Evolutionary conservation across 2,113 vertebrate species (phyloP).

Genomic region (Myotis lucifugus): DNA sequence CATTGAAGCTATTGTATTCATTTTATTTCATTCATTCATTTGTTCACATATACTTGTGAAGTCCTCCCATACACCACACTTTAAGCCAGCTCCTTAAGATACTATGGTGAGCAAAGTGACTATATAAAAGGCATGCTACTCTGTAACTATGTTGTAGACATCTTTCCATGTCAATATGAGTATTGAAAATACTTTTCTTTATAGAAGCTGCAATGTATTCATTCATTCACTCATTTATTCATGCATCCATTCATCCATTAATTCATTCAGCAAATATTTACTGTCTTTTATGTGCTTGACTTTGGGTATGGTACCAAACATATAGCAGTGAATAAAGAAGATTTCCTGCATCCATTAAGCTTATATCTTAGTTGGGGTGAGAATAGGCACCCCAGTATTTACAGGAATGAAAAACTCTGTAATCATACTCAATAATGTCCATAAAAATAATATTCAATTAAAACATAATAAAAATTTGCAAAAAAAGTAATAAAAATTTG

Average conservation of each 20-base stretch:
- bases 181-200: conserved; percentile 36
- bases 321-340: neutral
- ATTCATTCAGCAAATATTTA: neutral
- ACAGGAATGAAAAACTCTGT: neutral
- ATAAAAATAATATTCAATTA: conserved; percentile 30
- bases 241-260: neutral
- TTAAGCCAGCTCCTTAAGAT: neutral
- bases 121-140: neutral
- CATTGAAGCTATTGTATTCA: neutral
- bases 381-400: neutral
- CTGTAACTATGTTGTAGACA: neutral
- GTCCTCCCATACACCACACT: neutral
- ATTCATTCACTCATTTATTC: neutral
- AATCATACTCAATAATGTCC: neutral
- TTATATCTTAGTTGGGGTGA: neutral
- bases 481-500: neutral
- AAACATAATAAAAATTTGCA: neutral
- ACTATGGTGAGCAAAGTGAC: neutral
- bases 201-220: neutral
- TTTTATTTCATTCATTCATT: neutral
- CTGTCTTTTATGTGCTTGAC: neutral
- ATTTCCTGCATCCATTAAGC: neutral
- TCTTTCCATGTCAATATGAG: neutral
- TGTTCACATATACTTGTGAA: neutral
- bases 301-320: neutral